Conservation (phyloP, 1,140 invertebrate genomes). For the Drosophila serrata region DNA sequence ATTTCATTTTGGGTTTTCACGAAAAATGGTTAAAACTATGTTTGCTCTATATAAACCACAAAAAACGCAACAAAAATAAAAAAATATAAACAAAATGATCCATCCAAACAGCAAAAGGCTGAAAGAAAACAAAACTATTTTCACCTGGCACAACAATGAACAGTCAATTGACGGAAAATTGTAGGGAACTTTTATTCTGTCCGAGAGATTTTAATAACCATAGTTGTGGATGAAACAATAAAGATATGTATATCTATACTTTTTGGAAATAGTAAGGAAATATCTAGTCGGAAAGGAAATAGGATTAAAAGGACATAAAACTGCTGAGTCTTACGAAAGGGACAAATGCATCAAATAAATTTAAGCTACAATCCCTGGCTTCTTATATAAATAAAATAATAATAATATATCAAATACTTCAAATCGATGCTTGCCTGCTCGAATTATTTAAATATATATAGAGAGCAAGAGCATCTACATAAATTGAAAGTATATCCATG, state of each 20-base stretch:
- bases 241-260: conserved; percentile 7
- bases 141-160: conserved; percentile 18
- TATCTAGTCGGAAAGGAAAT: background rate
- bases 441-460: background rate
- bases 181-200: conserved; percentile 11
- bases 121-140: conserved; percentile 24
- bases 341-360: background rate
- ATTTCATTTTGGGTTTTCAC: conserved; percentile 74
- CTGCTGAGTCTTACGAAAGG: background rate
- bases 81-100: conserved; percentile 29
- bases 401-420: too few species aligned
- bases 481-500: background rate
- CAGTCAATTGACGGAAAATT: conserved; percentile 46
- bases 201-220: conserved; percentile 13
- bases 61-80: conserved; percentile 49
- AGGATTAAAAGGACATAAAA: background rate
- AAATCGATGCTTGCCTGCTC: too few species aligned
- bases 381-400: too few species aligned
- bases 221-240: conserved; percentile 25
- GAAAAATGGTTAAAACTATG: conserved; percentile 72
- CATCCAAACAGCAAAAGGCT: conserved; percentile 19
- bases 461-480: background rate
- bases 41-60: conserved; percentile 45
- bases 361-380: background rate
- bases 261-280: background rate